These are phyloP conservation scores for Metellina segmentata DNA, from an alignment of 2,888 invertebrate genomes.

Conservation along the genomic window DNA sequence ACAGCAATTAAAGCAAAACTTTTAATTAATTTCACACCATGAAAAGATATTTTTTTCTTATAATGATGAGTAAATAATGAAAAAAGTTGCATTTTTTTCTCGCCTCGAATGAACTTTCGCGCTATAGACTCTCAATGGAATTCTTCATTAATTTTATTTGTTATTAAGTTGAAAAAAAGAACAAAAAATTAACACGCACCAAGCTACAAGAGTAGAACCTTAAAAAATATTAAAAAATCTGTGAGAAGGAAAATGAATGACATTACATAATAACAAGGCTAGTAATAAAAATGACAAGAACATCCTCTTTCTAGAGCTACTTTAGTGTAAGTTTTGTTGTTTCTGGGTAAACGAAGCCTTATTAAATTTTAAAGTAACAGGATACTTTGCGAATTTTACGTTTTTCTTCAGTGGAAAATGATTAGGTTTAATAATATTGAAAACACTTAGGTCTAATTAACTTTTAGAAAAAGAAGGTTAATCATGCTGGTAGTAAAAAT, in stretches of 20 bases:
- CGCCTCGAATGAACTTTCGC: neutral
- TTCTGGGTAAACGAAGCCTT: neutral
- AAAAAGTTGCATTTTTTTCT: neutral
- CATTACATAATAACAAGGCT: neutral
- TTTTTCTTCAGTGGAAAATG: neutral
- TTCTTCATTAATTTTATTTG: constrained; percentile 26
- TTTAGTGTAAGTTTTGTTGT: neutral
- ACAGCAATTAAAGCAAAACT: constrained; percentile 32
- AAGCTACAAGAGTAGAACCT: neutral
- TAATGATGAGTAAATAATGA: neutral
- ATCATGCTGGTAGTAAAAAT: neutral
- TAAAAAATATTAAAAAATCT: neutral
- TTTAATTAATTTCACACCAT: constrained; percentile 38
- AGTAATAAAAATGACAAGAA: neutral
- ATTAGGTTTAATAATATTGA: neutral
- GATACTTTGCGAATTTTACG: neutral
- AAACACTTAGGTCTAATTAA: neutral
- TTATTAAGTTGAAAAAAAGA: neutral
- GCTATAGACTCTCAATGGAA: neutral
- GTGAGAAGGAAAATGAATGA: neutral
- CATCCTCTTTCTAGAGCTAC: neutral
- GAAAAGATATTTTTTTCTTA: neutral
- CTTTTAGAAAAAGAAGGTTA: neutral
- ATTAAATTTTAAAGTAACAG: neutral
- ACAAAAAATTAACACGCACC: constrained; percentile 13